Evolutionary conservation across 2,888 invertebrate genomes (phyloP), one percentile per base, ranked within the genome.

Genomic region (Parnassius orleans): DNA sequence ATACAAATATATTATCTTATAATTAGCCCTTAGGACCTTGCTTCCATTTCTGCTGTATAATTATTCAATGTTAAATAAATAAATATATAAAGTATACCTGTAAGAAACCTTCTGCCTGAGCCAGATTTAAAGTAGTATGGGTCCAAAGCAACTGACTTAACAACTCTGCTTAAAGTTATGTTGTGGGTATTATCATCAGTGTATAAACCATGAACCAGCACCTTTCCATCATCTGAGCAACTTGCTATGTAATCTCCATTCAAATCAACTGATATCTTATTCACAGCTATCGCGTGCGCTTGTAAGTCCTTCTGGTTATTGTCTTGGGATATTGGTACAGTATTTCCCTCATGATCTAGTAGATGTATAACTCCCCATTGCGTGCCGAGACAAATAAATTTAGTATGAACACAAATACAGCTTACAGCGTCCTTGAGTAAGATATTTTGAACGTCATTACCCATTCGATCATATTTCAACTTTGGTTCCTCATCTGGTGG

Each of bases 211-310:
- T 96, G 95, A 63, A 99, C 95, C 72, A 96, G 94, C 72, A 95
- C 96, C 78, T 95, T 95, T 60, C 97, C 97, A 84, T 98, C 98
- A 80, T 98, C 97, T 0, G 97, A 97, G 81, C 98, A 98, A 56
- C 97, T 96, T 0, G 97, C 98, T 41, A 99, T 95, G 80, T 96
- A 97, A 81, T 98, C 98, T n/a, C 98, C 99, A 75, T 95, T 96
- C 33, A 93, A 88, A 81, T 99, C 99, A 66, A 99, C 97, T 53
- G 98, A 97, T 69, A 99, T 97, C 79, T 96, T 96, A 87, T 99
- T 98, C 0, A 99, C 98, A 10, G 98, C 96, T 1, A 98, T 96
- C 1, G 96, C 94, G 77, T 99, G 98, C 42, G 95, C 93, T 72
- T 94, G 94, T 50, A 96, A 87, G 72, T 95, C 95, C 74, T 95